Percentiles rank a stretch among this genome's conserved stretches.
These are phyloP conservation scores for Catocala fraxini DNA, from an alignment of 2,888 invertebrate genomes.

Conservation along the genomic window DNA sequence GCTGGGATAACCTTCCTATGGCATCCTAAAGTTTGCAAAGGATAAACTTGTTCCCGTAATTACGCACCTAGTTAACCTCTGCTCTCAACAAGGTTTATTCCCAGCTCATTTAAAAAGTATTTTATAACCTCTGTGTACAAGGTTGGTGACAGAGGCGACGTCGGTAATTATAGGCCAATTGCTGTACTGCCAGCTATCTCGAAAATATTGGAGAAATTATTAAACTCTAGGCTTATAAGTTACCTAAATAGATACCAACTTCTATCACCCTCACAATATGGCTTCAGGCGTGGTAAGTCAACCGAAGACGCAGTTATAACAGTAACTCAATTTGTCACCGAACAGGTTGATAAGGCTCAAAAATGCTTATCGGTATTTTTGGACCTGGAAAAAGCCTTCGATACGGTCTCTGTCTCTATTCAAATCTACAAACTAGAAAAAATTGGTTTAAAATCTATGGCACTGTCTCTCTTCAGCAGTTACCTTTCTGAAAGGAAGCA, in stretches of 20 bases:
- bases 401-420: conserved; percentile 14
- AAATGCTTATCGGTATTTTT: background rate
- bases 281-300: background rate
- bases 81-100: no score
- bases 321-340: background rate
- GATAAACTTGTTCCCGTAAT: background rate
- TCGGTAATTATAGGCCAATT: no score
- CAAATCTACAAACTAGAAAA: conserved; percentile 17
- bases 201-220: no score
- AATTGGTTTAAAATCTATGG: conserved; percentile 16
- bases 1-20: no score
- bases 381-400: conserved; percentile 7
- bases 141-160: no score
- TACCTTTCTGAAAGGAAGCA: conserved; percentile 21
- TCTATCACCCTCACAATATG: background rate
- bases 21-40: no score
- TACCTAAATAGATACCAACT: background rate
- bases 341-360: background rate
- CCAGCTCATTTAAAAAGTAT: no score
- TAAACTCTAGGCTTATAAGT: no score
- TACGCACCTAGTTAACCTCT: no score
- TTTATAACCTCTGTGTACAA: no score
- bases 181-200: no score
- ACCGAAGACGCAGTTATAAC: background rate
- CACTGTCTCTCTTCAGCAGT: conserved; percentile 12